Base-by-base conservation (phyloP, 2,113 vertebrate species). In the Lagopus muta region DNA sequence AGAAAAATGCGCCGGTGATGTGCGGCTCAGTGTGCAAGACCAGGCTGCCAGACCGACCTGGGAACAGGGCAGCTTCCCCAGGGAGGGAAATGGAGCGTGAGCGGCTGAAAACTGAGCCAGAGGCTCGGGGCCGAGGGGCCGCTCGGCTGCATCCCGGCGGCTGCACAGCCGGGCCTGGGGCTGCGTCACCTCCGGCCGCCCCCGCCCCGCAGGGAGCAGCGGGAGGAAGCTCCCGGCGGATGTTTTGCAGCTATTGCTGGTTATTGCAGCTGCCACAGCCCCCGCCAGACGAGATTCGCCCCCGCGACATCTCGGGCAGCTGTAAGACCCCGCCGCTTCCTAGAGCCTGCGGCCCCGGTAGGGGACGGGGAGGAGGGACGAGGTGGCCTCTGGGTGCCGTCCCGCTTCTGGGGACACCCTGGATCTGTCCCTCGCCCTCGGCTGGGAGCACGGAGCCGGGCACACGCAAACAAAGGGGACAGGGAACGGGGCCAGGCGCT, bases 271-370 rank as follows among this genome's bases (percentile, higher is more conserved):
- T 1, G 90, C 36, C 86, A 22, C 69, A 47, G 82, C 79, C 81
- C 57, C 57, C 0, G 1, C 3, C 0, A 45, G 30, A 45, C 8
- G 34, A 47, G 48, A 52, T 8, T 7, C 17, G 45, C 2, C 55
- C 13, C 5, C 45, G 4, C 4, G 27, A 17, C 21, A 54, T 13
- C 47, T 38, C 72, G 62, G 72, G 45, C 88, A 38, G 79, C 87
- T 62, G 67, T 78, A 82, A 77, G 83, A 52, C 66, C 43, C 50
- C 34, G 45, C 57, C 57, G 16, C 47, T 65, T 30, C 52, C 52
- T 27, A 66, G 71, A 1, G 7, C 47, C 50, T 21, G 0, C 38
- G 36, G 18, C 3, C 42, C 40, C 21, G 45, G 55, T 55, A 58
- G 60, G 19, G 42, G 16, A 52, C 0, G 13, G 28, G 18, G 55